Evolutionary conservation across 2,888 invertebrate genomes (phyloP).

Genomic region (Rutpela maculata): DNA sequence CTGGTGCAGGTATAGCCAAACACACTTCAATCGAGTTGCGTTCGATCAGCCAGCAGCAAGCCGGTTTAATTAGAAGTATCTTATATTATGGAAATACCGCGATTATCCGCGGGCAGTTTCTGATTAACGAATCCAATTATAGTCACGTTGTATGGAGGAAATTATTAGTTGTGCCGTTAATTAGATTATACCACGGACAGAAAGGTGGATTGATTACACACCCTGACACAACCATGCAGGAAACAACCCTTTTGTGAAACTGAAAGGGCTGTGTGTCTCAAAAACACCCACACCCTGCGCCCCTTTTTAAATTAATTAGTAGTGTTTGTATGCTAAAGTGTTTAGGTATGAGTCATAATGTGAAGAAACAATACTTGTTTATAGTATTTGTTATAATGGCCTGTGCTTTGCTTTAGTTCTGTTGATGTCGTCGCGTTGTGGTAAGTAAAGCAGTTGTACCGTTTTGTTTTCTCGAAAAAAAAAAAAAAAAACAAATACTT

Average conservation of each 20-base stretch:
- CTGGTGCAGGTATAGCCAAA: neutral
- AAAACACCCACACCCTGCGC: constrained; percentile 18
- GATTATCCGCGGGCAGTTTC: constrained; percentile 73
- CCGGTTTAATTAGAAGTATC: constrained; percentile 66
- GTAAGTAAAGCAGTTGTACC: too few species aligned
- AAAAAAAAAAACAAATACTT: too few species aligned
- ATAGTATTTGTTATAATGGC: neutral
- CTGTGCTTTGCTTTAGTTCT: neutral
- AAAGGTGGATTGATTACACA: constrained; percentile 63
- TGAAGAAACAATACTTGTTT: neutral
- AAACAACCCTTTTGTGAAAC: constrained; percentile 49
- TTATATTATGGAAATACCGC: constrained; percentile 69
- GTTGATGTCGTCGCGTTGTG: too few species aligned
- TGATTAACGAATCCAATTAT: constrained; percentile 75
- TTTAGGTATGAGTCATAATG: neutral
- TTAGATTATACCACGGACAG: constrained; percentile 70
- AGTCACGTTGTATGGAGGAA: constrained; percentile 73
- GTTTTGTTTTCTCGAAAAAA: too few species aligned
- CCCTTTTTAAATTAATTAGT: constrained; percentile 48
- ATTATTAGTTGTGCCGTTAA: constrained; percentile 74
- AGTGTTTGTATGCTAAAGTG: constrained; percentile 18
- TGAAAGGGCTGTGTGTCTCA: constrained; percentile 31
- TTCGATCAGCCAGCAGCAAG: constrained; percentile 55
- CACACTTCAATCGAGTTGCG: constrained; percentile 34
- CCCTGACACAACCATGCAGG: constrained; percentile 48